A percentile compares a stretch with the other conserved stretches of the same genome.
These are phyloP conservation scores for Ferdinandea cuprea DNA, from an alignment of 2,888 invertebrate species.

Conservation along the genomic window DNA sequence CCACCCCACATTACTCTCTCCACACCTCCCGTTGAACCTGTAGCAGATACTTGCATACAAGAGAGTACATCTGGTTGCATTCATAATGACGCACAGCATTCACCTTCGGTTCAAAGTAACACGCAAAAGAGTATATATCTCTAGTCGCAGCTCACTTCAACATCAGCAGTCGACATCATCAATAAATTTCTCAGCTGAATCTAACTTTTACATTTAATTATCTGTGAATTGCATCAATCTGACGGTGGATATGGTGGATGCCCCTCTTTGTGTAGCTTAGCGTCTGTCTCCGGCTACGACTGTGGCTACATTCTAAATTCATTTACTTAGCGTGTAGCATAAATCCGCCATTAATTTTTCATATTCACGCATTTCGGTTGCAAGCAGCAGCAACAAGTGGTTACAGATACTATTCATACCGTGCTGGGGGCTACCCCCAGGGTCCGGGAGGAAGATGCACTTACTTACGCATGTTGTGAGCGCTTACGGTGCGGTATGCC, in stretches of 20 bases:
- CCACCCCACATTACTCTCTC: slow-evolving; percentile 25
- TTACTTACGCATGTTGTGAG: slow-evolving; percentile 63
- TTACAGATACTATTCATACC: neutral
- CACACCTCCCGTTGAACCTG: slow-evolving; percentile 20
- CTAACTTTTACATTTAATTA: slow-evolving; percentile 75
- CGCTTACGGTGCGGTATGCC: slow-evolving; percentile 35
- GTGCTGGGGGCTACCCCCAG: neutral
- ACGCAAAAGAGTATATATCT: slow-evolving; percentile 62
- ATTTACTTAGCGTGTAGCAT: slow-evolving; percentile 72
- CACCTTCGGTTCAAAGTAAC: slow-evolving; percentile 73
- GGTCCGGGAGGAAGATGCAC: slow-evolving; percentile 30
- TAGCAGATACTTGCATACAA: neutral
- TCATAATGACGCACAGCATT: slow-evolving; percentile 68
- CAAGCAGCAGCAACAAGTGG: slow-evolving; percentile 15
- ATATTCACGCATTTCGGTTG: slow-evolving; percentile 73
- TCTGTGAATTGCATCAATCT: slow-evolving; percentile 75
- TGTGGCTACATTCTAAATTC: slow-evolving; percentile 69
- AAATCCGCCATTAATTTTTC: slow-evolving; percentile 72
- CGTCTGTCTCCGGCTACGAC: slow-evolving; percentile 6
- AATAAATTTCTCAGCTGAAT: slow-evolving; percentile 73
- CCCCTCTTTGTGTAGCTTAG: neutral
- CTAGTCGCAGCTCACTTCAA: slow-evolving; percentile 34
- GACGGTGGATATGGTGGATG: slow-evolving; percentile 3
- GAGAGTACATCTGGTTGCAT: slow-evolving; percentile 39
- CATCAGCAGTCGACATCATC: slow-evolving; percentile 67